Evolutionary conservation across 2,888 invertebrate species (phyloP), one percentile per base, ranked within the genome.

Genomic region (Papilio protenor): DNA sequence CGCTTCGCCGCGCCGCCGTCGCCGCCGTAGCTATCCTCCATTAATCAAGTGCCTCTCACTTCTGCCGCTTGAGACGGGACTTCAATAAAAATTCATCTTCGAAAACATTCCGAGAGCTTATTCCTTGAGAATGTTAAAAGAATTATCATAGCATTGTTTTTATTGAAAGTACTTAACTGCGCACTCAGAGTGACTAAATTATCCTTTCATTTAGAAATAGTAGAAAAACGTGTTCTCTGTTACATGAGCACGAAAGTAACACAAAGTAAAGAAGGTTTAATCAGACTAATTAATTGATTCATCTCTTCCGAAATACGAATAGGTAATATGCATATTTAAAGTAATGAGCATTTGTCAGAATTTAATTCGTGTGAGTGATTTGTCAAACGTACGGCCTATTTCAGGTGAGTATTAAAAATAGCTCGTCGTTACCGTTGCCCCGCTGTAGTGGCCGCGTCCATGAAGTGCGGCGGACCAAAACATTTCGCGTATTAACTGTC

Each of bases 1-100:
- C 92, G 84, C 90, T 91, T 86, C 86, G 86, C 85, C 89, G 91
- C 81, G 79, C 87, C 85, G 86, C 87, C 85, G 86, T 85, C 86
- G 85, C 87, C 85, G 86, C 87, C 85, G 86, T 85, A 86, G 85
- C 86, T 88, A 88, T 89, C 84, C 85, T 84, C 85, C 85, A 84
- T 86, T 88, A 89, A 89, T 87, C 79, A 82, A 79, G 78, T 77
- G 74, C 21, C 73, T 69, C 49, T 78, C 78, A 59, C 52, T 64
- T 73, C 59, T 71, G 69, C 27, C 76, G 40, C 71, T 71, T 75
- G 75, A 76, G 76, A 73, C 52, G n/a, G 49, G 40, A 52, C 52
- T 45, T 66, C 64, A 73, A 64, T 77, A 66, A 66, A 74, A 66
- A 75, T 21, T n/a, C 64, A 69, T n/a, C 21, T 69, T 69, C 21